A percentile compares a stretch with the other conserved stretches of the same genome.
Conservation (phyloP, 2,113 vertebrate species). For the Apeltes quadracus region DNA sequence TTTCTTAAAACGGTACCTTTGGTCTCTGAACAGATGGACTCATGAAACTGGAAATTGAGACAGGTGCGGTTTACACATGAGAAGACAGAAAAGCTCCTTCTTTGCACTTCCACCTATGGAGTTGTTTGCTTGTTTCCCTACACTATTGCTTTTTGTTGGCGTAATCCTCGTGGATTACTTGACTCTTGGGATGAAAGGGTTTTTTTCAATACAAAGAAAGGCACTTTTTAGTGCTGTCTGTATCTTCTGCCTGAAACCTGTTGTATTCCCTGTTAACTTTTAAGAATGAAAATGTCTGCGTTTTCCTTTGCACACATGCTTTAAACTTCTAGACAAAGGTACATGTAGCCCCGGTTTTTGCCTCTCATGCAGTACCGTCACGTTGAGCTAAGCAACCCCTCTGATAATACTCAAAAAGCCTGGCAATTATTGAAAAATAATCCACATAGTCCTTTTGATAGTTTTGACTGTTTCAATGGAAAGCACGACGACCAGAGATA, state of each 20-base stretch:
- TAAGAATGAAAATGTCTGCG: neutral
- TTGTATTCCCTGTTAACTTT: slow-evolving; percentile 1
- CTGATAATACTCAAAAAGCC: neutral
- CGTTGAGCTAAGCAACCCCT: neutral
- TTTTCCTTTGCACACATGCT: slow-evolving; percentile 5
- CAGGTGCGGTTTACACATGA: slow-evolving; percentile 25
- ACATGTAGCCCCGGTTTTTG: neutral
- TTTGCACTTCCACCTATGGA: slow-evolving; percentile 43
- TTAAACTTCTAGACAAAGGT: neutral
- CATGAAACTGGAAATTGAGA: slow-evolving; percentile 20
- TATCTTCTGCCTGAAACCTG: neutral
- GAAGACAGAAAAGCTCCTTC: slow-evolving; percentile 5
- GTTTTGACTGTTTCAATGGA: neutral
- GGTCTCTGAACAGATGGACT: neutral
- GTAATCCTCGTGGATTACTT: slow-evolving; percentile 13
- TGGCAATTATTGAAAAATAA: neutral
- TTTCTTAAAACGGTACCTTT: slow-evolving; percentile 11
- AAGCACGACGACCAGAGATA: neutral
- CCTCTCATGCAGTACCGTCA: neutral
- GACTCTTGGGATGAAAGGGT: slow-evolving; percentile 6
- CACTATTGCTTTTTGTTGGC: slow-evolving; percentile 12
- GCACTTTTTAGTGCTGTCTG: neutral
- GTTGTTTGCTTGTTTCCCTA: slow-evolving; percentile 25
- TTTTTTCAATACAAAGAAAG: neutral
- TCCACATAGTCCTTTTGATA: neutral